These are phyloP conservation scores for Asbolus verrucosus DNA, from an alignment of 1,140 invertebrate species.

Conservation along the genomic window DNA sequence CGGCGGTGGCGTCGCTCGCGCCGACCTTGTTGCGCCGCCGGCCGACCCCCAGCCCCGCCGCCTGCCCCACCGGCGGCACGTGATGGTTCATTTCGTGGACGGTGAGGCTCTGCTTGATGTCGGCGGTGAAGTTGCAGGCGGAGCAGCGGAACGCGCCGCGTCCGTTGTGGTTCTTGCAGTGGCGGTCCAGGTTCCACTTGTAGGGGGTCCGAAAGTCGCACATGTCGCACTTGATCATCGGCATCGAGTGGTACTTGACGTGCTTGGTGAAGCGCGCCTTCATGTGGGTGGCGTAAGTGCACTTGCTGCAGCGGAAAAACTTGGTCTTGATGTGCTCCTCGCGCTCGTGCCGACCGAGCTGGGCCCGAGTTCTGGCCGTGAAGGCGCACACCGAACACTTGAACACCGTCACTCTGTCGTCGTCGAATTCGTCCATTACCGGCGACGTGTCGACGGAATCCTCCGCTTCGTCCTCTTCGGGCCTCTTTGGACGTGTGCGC, in stretches of 20 bases:
- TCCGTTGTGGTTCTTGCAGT: conserved; percentile 90
- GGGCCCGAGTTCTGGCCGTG: conserved; percentile 64
- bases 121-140: conserved; percentile 91
- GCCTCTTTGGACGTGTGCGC: too few species aligned
- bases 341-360: conserved; percentile 68
- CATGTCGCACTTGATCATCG: conserved; percentile 91
- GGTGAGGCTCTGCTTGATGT: conserved; percentile 92
- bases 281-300: conserved; percentile 91
- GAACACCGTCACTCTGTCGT: conserved; percentile 57
- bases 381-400: conserved; percentile 70
- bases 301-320: conserved; percentile 89
- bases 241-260: conserved; percentile 94
- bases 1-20: conserved; percentile 72
- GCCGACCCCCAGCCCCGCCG: conserved; percentile 66
- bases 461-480: too few species aligned
- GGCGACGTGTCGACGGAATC: too few species aligned
- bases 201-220: conserved; percentile 94
- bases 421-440: conserved; percentile 51
- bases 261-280: conserved; percentile 92
- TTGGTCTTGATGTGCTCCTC: conserved; percentile 71
- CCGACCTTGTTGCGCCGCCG: conserved; percentile 77
- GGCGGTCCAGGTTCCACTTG: conserved; percentile 93
- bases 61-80: conserved; percentile 78
- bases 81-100: conserved; percentile 93
- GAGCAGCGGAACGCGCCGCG: conserved; percentile 85